Evolutionary conservation across 2,888 invertebrate genomes (phyloP).

Genomic region (Carabus problematicus): DNA sequence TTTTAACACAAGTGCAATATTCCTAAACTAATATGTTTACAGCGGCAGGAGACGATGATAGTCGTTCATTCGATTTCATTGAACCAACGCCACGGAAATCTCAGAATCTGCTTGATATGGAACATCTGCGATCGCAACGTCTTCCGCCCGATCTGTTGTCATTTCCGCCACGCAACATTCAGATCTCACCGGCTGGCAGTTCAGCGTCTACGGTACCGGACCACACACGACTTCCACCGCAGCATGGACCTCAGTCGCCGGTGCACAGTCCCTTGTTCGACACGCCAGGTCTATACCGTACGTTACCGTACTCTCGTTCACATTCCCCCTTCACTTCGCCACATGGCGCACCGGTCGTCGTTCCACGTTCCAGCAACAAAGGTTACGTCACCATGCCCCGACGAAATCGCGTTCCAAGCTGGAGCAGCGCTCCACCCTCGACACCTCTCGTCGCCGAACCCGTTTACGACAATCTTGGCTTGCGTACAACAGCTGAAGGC

Average conservation of each 20-base stretch:
- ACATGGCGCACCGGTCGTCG: conserved; percentile 69
- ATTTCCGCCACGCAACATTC: conserved; percentile 74
- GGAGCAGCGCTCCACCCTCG: conserved; percentile 70
- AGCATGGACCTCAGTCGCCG: conserved; percentile 61
- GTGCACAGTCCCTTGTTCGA: conserved; percentile 73
- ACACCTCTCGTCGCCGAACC: conserved; percentile 70
- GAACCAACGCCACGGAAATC: conserved; percentile 65
- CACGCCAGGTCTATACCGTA: conserved; percentile 73
- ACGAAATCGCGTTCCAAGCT: conserved; percentile 84
- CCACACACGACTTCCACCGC: conserved; percentile 67
- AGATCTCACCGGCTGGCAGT: conserved; percentile 81
- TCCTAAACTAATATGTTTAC: conserved; percentile 44
- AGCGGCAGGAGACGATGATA: conserved; percentile 71
- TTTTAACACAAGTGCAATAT: neutral
- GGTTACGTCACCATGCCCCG: conserved; percentile 89
- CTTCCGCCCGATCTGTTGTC: conserved; percentile 83
- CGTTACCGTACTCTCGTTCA: conserved; percentile 75
- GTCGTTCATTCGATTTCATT: conserved; percentile 71
- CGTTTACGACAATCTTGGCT: conserved; percentile 84
- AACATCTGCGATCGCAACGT: conserved; percentile 64
- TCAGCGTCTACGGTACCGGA: conserved; percentile 83
- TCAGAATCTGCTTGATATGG: conserved; percentile 64
- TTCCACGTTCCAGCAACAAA: conserved; percentile 66
- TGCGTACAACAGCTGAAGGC: conserved; percentile 86
- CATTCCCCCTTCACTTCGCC: conserved; percentile 78